Conservation (phyloP, 2,797 vertebrate species). For the Hypotaenidia okinawae region DNA sequence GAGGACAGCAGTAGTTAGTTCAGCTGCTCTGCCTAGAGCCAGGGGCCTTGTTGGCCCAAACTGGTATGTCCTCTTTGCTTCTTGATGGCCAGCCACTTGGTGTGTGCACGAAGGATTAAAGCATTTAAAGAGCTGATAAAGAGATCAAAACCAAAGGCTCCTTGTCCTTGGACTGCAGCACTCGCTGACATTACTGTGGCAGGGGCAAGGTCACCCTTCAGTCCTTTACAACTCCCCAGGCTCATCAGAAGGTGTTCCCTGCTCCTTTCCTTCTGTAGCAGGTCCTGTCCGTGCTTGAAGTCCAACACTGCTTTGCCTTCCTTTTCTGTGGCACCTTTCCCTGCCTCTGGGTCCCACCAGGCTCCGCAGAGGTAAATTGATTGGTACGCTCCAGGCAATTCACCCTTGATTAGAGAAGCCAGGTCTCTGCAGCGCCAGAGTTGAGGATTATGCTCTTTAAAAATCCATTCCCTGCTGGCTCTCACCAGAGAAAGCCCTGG, state of each 20-base stretch:
- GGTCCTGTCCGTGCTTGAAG: background rate
- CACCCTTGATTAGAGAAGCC: conserved; percentile 1
- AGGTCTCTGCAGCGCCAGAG: background rate
- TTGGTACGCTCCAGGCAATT: background rate
- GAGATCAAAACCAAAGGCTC: background rate
- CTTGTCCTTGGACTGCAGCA: background rate
- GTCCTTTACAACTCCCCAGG: background rate
- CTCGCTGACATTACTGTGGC: background rate
- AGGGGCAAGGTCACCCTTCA: background rate
- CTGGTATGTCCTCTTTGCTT: background rate
- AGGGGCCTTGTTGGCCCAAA: background rate
- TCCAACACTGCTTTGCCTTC: background rate
- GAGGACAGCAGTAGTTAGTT: background rate
- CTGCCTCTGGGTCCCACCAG: background rate
- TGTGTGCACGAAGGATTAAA: background rate
- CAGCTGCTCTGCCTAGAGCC: background rate
- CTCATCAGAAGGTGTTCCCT: background rate
- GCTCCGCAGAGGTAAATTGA: background rate
- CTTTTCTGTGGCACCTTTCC: background rate
- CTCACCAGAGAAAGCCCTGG: background rate
- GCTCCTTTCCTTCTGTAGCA: background rate
- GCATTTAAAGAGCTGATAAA: background rate
- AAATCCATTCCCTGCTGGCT: background rate
- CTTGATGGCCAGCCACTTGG: background rate
- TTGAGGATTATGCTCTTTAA: conserved; percentile 1